Evolutionary conservation across 2,797 vertebrate species (phyloP).

Genomic region (Eupleurogrammus muticus): DNA sequence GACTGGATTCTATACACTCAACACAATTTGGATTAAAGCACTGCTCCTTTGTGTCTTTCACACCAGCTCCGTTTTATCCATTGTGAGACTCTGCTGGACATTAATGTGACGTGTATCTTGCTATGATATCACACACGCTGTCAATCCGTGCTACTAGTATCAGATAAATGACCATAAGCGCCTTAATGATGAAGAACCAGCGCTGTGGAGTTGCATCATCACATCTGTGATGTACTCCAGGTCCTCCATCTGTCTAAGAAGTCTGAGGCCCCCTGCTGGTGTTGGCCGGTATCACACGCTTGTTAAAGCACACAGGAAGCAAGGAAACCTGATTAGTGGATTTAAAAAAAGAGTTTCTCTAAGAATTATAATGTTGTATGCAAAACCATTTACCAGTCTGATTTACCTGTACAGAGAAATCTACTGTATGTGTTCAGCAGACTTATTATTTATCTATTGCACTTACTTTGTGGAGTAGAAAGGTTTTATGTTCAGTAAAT

Average conservation of each 20-base stretch:
- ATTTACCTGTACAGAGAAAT: not conserved
- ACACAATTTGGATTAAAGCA: not conserved
- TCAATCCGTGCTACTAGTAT: conserved; percentile 9
- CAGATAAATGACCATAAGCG: conserved; percentile 7
- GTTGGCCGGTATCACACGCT: conserved; percentile 6
- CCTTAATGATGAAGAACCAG: not conserved
- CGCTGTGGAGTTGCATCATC: not conserved
- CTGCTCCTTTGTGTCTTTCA: not conserved
- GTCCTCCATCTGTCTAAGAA: conserved; percentile 38
- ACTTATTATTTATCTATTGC: conserved; percentile 23
- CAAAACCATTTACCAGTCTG: not conserved
- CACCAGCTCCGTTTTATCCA: not conserved
- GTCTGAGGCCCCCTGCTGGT: conserved; percentile 65
- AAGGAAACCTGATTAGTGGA: not conserved
- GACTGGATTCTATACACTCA: not conserved
- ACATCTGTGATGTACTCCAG: not conserved
- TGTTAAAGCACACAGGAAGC: not conserved
- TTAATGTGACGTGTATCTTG: conserved; percentile 4
- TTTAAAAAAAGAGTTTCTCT: not conserved
- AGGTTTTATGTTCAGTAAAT: not conserved
- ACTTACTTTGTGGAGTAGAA: conserved; percentile 10
- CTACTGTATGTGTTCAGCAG: not conserved
- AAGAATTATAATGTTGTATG: not conserved
- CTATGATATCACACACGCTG: not conserved
- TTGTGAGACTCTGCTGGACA: not conserved